phyloP scores from a whole-genome alignment of 2,888 invertebrate species.

The Pristionchus fissidentatus region DNA sequence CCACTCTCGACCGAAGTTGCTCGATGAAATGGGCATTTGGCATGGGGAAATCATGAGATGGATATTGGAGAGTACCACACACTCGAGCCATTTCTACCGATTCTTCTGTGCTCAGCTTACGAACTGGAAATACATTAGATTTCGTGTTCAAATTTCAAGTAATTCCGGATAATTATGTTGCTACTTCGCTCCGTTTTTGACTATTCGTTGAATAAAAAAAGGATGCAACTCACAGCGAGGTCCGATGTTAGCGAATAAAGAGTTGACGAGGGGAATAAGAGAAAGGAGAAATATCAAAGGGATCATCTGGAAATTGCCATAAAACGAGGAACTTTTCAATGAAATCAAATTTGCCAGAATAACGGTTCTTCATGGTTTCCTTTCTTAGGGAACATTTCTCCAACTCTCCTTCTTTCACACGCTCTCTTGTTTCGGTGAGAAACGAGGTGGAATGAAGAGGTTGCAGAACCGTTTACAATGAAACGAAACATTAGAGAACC shows the following conservation, averaged over 20 bases:
- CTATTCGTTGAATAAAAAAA: too few relatives aligned
- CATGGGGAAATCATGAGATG: not conserved
- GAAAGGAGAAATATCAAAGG: not conserved
- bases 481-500: too few relatives aligned
- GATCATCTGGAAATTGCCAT: not conserved
- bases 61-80: slow-evolving; percentile 20
- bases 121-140: not conserved
- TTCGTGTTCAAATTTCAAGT: not conserved
- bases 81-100: slow-evolving; percentile 19
- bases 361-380: too few relatives aligned
- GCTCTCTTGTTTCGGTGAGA: too few relatives aligned
- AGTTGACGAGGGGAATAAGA: not conserved
- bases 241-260: not conserved
- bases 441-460: too few relatives aligned
- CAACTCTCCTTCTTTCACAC: too few relatives aligned
- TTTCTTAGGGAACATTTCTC: too few relatives aligned
- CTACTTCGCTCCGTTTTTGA: too few relatives aligned
- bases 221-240: not conserved
- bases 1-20: not conserved
- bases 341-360: too few relatives aligned
- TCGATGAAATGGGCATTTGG: not conserved
- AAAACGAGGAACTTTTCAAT: too few relatives aligned
- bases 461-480: too few relatives aligned
- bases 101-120: not conserved
- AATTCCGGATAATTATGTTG: too few relatives aligned